phyloP scores from a whole-genome alignment of 2,113 vertebrate genomes.

The Stomatorhinus ivindoensis region DNA sequence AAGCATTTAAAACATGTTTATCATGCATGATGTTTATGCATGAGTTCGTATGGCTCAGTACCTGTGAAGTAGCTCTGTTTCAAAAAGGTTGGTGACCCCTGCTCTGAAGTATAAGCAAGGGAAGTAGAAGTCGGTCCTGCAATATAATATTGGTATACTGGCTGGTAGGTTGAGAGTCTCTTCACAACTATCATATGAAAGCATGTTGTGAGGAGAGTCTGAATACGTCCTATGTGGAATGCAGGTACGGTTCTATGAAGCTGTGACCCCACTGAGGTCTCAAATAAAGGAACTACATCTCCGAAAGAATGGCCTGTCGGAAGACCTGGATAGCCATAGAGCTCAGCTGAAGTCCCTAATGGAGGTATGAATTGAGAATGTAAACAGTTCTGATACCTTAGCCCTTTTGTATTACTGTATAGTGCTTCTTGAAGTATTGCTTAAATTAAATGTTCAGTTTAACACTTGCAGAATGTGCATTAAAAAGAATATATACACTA shows the following conservation, averaged over 20 bases:
- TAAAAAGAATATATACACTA: background rate
- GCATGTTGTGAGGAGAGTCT: background rate
- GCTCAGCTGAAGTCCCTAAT: conserved; percentile 69
- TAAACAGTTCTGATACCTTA: background rate
- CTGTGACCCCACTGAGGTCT: conserved; percentile 65
- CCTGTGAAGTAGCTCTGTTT: too few relatives aligned
- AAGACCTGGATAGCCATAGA: conserved; percentile 70
- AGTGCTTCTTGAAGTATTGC: background rate
- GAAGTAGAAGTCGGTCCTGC: background rate
- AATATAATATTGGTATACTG: background rate
- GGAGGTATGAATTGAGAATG: conserved; percentile 63
- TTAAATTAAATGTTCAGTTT: background rate
- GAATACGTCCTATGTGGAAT: conserved; percentile 6
- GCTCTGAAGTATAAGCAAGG: background rate
- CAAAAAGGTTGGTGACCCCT: background rate
- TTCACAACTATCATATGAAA: background rate
- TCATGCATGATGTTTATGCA: too few relatives aligned
- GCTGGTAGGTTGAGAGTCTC: background rate
- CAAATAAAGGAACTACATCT: conserved; percentile 68
- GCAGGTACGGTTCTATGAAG: conserved; percentile 81
- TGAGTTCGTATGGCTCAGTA: too few relatives aligned
- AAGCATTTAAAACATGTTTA: too few relatives aligned
- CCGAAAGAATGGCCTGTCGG: conserved; percentile 63
- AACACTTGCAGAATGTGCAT: background rate
- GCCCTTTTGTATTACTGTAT: background rate